Conservation (phyloP, 1,140 invertebrate species). For the Trialeurodes vaporariorum region DNA sequence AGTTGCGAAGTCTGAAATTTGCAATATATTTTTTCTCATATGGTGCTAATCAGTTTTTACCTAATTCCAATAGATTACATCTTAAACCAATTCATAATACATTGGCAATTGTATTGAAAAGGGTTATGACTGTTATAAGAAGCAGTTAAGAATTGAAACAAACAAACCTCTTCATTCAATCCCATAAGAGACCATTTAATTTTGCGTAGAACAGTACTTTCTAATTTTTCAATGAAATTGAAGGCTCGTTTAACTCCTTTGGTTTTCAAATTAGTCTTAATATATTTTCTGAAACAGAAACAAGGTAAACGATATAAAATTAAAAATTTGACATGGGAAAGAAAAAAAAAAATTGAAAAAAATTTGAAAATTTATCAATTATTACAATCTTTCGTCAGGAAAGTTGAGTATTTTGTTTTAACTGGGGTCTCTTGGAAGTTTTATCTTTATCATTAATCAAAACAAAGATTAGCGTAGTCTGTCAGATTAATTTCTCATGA, state of each 20-base stretch:
- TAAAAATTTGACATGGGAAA: neutral
- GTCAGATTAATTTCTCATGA: too few relatives aligned
- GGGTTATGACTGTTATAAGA: too few relatives aligned
- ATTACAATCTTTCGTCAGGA: too few relatives aligned
- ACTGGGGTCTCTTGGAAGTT: too few relatives aligned
- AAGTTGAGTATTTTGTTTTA: too few relatives aligned
- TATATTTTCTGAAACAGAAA: conserved; percentile 50
- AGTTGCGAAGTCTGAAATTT: too few relatives aligned
- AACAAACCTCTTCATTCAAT: conserved; percentile 30
- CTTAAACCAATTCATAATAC: too few relatives aligned
- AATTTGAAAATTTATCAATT: neutral
- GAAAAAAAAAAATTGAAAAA: neutral
- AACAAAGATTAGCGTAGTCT: too few relatives aligned
- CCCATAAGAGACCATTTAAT: conserved; percentile 54
- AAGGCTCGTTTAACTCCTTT: conserved; percentile 67
- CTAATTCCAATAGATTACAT: too few relatives aligned
- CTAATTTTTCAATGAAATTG: conserved; percentile 57
- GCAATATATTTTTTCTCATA: too few relatives aligned
- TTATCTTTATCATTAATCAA: too few relatives aligned
- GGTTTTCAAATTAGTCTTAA: conserved; percentile 75
- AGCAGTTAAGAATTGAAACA: conserved; percentile 4
- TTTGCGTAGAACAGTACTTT: conserved; percentile 50
- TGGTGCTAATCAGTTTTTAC: too few relatives aligned
- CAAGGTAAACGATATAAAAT: neutral
- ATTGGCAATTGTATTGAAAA: conserved; percentile 1